Base-by-base conservation (phyloP, 1,140 invertebrate species). In the Magallana angulata region DNA sequence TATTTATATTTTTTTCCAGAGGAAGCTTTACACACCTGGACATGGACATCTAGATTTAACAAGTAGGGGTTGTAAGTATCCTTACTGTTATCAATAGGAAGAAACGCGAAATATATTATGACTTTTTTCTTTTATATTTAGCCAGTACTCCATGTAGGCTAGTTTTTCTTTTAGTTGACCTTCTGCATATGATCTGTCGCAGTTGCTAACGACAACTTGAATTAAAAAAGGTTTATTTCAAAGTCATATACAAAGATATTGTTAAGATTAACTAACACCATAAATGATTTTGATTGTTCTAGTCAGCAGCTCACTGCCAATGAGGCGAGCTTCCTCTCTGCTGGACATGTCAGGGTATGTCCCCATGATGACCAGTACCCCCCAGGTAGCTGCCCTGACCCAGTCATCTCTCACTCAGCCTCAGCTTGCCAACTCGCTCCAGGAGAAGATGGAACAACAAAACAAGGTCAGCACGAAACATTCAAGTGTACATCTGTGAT, bases 361-460 rank as follows among this genome's bases (percentile, higher is more conserved):
- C 11, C 59, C 59, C 1, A 59, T 84, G 5, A 48, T 36, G 57
- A 84, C 58, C n/a, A 48, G 30, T 62, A 84, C 82, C n/a, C 30
- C 57, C 6, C 24, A 59, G 24, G 24, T 59, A 9, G 58, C 82
- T 7, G 82, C 58, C 30, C 81, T 56, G 0, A 9, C 81, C 48
- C 57, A 57, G 16, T 14, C 81, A 82, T 82, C 81, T 57, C 11
- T 76, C 68, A 76, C 68, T 9, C 36, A 18, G 30, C 24, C 68
- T 76, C 68, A 76, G 14, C 68, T 76, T 36, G 48, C 36, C 57
- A 82, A 24, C 18, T 84, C 82, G 12, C 56, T 84, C 18, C 82
- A 84, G 30, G 82, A 84, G n/a, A 84, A 84, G 82, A 59, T 84
- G 58, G 82, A 84, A 14, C 82, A 84, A 30, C 82, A 84, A 36